phyloP scores from a whole-genome alignment of 2,113 vertebrate genomes.

The Dasyornis broadbenti region DNA sequence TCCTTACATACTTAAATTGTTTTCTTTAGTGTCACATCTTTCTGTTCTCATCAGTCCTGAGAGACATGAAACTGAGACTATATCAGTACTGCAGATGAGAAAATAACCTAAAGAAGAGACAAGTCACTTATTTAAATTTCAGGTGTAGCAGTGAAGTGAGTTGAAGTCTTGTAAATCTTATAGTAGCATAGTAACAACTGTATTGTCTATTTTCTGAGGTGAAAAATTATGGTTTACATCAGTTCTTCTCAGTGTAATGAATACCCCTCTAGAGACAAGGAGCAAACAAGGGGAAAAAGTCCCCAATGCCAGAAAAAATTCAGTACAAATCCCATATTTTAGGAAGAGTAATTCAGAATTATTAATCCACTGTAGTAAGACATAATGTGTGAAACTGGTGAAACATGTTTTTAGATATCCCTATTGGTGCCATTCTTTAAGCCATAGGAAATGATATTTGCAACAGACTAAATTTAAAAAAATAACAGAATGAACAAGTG shows the following conservation, averaged over 20 bases:
- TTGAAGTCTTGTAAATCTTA: background rate
- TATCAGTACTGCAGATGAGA: background rate
- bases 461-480: background rate
- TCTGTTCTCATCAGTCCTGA: background rate
- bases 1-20: background rate
- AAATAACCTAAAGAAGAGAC: background rate
- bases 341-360: background rate
- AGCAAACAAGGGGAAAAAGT: accelerated
- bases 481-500: background rate
- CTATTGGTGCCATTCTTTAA: background rate
- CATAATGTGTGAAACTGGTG: background rate
- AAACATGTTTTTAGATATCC: background rate
- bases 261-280: background rate
- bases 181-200: background rate
- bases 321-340: background rate
- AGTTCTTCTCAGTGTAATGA: background rate
- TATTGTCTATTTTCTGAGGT: background rate
- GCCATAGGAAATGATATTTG: background rate
- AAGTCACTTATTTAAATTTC: background rate
- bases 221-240: background rate
- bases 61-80: background rate
- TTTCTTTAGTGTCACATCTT: background rate
- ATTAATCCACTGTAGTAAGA: background rate
- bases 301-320: background rate
- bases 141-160: background rate